A percentile compares a stretch with the other conserved stretches of the same genome.
phyloP scores from a whole-genome alignment of 2,888 invertebrate species.

The Scaeva pyrastri region DNA sequence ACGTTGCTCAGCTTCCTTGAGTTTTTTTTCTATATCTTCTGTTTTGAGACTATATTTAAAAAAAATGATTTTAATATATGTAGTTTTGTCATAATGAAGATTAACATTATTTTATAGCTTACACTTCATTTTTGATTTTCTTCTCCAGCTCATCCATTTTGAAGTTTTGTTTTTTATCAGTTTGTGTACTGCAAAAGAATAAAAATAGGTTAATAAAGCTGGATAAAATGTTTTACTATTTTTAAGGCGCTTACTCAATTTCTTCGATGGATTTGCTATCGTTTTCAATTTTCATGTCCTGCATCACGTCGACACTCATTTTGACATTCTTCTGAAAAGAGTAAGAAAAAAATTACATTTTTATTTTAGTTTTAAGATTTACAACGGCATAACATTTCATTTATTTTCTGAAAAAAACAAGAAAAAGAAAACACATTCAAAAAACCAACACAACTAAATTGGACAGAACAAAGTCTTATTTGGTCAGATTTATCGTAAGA shows the following conservation, averaged over 20 bases:
- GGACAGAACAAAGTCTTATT: no score
- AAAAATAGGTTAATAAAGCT: neutral
- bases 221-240: neutral
- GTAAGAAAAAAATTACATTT: neutral
- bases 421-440: neutral
- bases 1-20: conserved; percentile 83
- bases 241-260: conserved; percentile 79
- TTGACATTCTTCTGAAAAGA: conserved; percentile 81
- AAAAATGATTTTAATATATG: neutral
- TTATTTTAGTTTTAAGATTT: neutral
- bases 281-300: conserved; percentile 82
- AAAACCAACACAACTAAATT: neutral
- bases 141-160: conserved; percentile 84
- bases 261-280: conserved; percentile 83
- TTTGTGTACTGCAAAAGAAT: conserved; percentile 77
- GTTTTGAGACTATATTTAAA: conserved; percentile 81
- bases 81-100: neutral
- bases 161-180: conserved; percentile 82
- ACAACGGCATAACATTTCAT: neutral
- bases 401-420: conserved; percentile 2
- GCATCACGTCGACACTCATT: conserved; percentile 84
- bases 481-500: no score
- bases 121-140: conserved; percentile 84
- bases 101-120: conserved; percentile 69
- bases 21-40: conserved; percentile 83